A percentile compares a stretch with the other conserved stretches of the same genome.
Evolutionary conservation across 2,888 invertebrate genomes (phyloP).

Genomic region (Neuroscelio doddi): DNA sequence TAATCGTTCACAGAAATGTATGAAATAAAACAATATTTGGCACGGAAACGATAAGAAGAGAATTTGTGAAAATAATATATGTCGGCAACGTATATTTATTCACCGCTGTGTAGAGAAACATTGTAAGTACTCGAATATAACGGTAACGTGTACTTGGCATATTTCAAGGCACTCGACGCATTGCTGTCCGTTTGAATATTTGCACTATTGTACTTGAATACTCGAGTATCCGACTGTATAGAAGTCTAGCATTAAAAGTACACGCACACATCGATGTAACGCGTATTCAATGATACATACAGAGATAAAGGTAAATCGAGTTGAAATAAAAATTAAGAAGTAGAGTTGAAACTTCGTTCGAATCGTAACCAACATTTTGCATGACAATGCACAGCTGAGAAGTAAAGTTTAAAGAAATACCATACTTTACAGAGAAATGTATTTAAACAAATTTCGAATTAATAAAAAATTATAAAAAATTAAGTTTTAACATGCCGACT

Average conservation of each 20-base stretch:
- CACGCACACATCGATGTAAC: neutral
- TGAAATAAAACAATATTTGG: too few relatives aligned
- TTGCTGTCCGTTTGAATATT: constrained; percentile 47
- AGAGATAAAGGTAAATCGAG: neutral
- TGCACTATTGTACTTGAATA: constrained; percentile 20
- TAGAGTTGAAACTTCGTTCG: neutral
- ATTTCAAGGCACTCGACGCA: constrained; percentile 58
- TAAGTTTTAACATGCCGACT: too few relatives aligned
- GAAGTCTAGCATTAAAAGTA: constrained; percentile 6
- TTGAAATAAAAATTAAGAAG: neutral
- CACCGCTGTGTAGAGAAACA: constrained; percentile 22
- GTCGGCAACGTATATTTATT: constrained; percentile 29
- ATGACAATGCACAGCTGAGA: neutral
- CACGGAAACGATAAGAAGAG: too few relatives aligned
- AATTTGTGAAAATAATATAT: constrained; percentile 6
- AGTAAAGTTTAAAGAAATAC: neutral
- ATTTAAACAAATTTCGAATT: too few relatives aligned
- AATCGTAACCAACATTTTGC: neutral
- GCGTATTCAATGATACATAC: neutral
- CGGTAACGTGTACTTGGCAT: constrained; percentile 53
- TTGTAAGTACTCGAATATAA: constrained; percentile 41
- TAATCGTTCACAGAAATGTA: too few relatives aligned
- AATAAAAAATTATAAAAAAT: too few relatives aligned
- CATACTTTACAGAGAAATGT: too few relatives aligned
- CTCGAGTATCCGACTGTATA: constrained; percentile 20